These are phyloP conservation scores for Cryptoleucopteryx plumbea DNA, from an alignment of 2,113 vertebrate genomes.

Conservation along the genomic window DNA sequence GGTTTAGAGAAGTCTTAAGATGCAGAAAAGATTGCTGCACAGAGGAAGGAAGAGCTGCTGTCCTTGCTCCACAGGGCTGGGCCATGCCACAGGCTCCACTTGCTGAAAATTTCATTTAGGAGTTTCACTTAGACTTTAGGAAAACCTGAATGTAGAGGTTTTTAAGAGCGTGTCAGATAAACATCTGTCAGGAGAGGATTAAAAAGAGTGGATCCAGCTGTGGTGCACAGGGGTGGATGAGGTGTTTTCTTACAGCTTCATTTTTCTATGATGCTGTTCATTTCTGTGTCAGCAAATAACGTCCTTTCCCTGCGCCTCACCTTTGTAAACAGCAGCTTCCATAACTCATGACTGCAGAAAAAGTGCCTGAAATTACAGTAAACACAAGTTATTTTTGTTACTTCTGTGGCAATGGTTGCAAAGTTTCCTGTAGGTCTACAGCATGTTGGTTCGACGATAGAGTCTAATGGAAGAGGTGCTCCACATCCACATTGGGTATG, in stretches of 20 bases:
- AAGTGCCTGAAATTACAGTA: neutral
- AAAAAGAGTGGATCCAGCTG: neutral
- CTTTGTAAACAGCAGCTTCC: neutral
- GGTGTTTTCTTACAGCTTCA: neutral
- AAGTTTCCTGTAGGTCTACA: neutral
- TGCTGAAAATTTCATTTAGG: neutral
- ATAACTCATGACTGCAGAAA: neutral
- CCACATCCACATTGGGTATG: accelerated
- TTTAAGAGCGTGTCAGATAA: neutral
- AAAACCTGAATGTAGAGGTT: neutral
- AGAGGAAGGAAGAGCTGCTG: neutral
- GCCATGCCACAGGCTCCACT: neutral
- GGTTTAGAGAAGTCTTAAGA: too few relatives aligned
- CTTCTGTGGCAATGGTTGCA: accelerated
- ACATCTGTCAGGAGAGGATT: neutral
- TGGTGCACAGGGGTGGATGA: neutral
- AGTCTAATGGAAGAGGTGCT: neutral
- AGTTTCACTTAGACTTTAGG: neutral
- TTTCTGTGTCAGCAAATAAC: neutral
- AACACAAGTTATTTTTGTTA: neutral
- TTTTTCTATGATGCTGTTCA: neutral
- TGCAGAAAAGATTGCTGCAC: accelerated
- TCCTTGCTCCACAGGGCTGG: neutral
- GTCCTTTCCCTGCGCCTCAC: neutral
- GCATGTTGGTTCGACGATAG: accelerated